Conservation (phyloP, 2,113 vertebrate genomes). For the Trichechus manatus region DNA sequence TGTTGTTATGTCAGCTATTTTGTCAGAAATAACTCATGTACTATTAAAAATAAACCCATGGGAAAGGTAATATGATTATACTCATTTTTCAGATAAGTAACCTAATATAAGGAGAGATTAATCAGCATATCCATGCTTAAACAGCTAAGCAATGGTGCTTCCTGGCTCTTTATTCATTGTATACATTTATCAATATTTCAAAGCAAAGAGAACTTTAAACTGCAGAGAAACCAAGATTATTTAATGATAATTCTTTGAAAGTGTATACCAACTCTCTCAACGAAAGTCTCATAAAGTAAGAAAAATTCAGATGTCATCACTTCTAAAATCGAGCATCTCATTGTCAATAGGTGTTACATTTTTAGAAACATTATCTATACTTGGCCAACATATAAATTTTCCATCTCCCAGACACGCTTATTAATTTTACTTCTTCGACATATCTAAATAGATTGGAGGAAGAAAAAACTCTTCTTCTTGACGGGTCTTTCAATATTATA, state of each 20-base stretch:
- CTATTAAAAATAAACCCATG: neutral
- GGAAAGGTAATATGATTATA: neutral
- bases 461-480: neutral
- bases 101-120: neutral
- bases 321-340: neutral
- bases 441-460: neutral
- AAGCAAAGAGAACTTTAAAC: neutral
- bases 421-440: neutral
- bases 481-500: neutral
- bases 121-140: neutral
- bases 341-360: neutral
- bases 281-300: neutral
- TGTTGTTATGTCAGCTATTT: neutral
- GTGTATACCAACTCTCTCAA: neutral
- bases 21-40: neutral
- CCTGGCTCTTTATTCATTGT: neutral
- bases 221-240: neutral
- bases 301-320: neutral
- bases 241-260: neutral
- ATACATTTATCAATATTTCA: neutral
- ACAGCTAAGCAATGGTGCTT: neutral
- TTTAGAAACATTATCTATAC: neutral
- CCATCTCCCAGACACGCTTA: neutral
- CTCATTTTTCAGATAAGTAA: neutral
- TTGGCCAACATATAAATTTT: neutral